Conservation (phyloP, 2,888 invertebrate species). For the Crocallis elinguaria region DNA sequence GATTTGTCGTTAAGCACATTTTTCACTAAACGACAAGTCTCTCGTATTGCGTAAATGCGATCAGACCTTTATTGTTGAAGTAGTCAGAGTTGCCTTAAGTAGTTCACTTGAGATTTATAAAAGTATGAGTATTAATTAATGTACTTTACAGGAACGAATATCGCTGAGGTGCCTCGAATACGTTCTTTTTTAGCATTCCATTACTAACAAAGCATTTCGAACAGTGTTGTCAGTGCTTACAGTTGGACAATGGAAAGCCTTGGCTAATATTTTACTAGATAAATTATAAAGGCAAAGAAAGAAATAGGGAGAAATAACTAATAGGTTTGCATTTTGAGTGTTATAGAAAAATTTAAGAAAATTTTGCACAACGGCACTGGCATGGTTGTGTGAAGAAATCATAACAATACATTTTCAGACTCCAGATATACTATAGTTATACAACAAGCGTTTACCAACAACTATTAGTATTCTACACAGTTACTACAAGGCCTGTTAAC, state of each 20-base stretch:
- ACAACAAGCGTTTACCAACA: constrained; percentile 11
- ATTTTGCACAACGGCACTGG: too few species aligned
- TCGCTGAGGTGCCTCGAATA: neutral
- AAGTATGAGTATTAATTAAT: constrained; percentile 8
- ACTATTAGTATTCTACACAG: constrained; percentile 15
- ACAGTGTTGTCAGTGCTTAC: constrained; percentile 8
- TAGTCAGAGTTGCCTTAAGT: constrained; percentile 53
- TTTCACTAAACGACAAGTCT: too few species aligned
- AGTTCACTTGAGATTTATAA: constrained; percentile 41
- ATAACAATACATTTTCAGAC: neutral
- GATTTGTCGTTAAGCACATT: too few species aligned
- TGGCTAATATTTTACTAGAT: too few species aligned
- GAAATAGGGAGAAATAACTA: too few species aligned
- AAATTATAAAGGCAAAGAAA: too few species aligned
- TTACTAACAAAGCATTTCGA: constrained; percentile 30
- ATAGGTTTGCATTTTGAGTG: too few species aligned
- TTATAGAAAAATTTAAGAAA: too few species aligned
- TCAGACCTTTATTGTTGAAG: constrained; percentile 32
- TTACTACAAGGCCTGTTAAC: constrained; percentile 14
- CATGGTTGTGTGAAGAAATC: too few species aligned
- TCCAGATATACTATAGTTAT: neutral
- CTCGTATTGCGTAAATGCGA: constrained; percentile 7
- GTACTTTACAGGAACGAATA: neutral
- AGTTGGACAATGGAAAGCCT: neutral
- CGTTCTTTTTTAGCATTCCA: constrained; percentile 35